Evolutionary conservation across 2,888 invertebrate species (phyloP).

Genomic region (Thysanoteuthis rhombus): DNA sequence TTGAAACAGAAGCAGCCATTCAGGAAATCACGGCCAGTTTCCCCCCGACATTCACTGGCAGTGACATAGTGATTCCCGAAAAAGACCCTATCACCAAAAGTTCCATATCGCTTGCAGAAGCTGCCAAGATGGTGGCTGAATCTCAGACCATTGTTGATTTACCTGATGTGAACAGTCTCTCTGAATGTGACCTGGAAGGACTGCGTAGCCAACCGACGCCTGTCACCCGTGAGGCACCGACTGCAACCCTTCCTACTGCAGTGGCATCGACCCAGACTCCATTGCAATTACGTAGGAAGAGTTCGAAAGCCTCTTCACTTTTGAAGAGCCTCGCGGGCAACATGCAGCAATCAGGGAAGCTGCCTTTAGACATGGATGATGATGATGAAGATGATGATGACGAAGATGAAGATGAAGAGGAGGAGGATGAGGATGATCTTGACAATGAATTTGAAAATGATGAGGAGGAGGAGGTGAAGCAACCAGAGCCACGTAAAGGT

Average conservation of each 20-base stretch:
- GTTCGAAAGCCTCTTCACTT: not conserved
- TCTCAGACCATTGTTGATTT: slow-evolving; percentile 25
- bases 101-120: slow-evolving; percentile 19
- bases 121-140: slow-evolving; percentile 30
- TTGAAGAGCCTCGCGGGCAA: slow-evolving; percentile 27
- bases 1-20: slow-evolving; percentile 26
- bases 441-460: slow-evolving; percentile 33
- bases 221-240: not conserved
- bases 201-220: not conserved
- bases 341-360: not conserved
- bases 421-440: slow-evolving; percentile 31
- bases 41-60: not conserved
- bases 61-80: not conserved
- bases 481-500: slow-evolving; percentile 16
- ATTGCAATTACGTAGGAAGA: slow-evolving; percentile 28
- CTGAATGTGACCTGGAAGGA: not conserved
- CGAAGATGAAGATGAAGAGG: slow-evolving; percentile 32
- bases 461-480: not conserved
- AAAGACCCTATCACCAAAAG: not conserved
- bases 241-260: not conserved
- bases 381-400: slow-evolving; percentile 34
- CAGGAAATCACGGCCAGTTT: slow-evolving; percentile 24
- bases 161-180: not conserved
- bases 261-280: slow-evolving; percentile 35
- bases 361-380: slow-evolving; percentile 26